Percentiles rank a stretch among this genome's conserved stretches.
phyloP scores from a whole-genome alignment of 1,140 invertebrate species.

The Drosophila arizonae region DNA sequence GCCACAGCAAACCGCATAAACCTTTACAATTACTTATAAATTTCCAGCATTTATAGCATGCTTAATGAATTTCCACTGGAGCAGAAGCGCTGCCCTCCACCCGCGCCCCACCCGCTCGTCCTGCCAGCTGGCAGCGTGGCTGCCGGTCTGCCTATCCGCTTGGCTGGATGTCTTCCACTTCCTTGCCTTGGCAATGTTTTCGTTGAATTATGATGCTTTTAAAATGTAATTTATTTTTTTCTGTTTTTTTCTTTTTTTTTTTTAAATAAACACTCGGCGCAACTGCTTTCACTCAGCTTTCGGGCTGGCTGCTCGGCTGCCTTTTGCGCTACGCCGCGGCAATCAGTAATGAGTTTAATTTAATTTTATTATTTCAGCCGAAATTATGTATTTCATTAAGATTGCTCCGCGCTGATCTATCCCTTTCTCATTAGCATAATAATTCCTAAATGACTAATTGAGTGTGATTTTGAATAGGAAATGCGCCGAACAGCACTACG shows the following conservation, averaged over 20 bases:
- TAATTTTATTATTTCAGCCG: slow-evolving; percentile 79
- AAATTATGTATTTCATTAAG: slow-evolving; percentile 56
- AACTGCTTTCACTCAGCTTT: slow-evolving; percentile 33
- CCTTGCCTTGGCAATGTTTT: slow-evolving; percentile 67
- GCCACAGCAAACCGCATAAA: slow-evolving; percentile 70
- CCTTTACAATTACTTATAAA: slow-evolving; percentile 79
- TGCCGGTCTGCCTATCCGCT: slow-evolving; percentile 28
- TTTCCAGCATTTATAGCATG: slow-evolving; percentile 77
- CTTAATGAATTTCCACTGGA: slow-evolving; percentile 74
- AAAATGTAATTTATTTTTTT: slow-evolving; percentile 74
- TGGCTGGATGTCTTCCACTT: slow-evolving; percentile 25
- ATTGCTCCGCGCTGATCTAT: slow-evolving; percentile 54
- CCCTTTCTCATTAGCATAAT: slow-evolving; percentile 43
- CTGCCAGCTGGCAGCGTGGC: slow-evolving; percentile 3
- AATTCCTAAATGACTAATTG: slow-evolving; percentile 48
- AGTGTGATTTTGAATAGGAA: slow-evolving; percentile 51
- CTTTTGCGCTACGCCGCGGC: slow-evolving; percentile 47
- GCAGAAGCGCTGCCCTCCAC: slow-evolving; percentile 29
- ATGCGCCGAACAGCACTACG: neutral
- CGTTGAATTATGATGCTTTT: slow-evolving; percentile 80
- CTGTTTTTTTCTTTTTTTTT: slow-evolving; percentile 51
- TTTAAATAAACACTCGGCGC: slow-evolving; percentile 72
- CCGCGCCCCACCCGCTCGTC: neutral
- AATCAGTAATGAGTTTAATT: slow-evolving; percentile 78
- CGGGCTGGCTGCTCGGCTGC: slow-evolving; percentile 23